Evolutionary conservation across 1,140 invertebrate genomes (phyloP), one percentile per base, ranked within the genome.

Genomic region (Achatina immaculata): DNA sequence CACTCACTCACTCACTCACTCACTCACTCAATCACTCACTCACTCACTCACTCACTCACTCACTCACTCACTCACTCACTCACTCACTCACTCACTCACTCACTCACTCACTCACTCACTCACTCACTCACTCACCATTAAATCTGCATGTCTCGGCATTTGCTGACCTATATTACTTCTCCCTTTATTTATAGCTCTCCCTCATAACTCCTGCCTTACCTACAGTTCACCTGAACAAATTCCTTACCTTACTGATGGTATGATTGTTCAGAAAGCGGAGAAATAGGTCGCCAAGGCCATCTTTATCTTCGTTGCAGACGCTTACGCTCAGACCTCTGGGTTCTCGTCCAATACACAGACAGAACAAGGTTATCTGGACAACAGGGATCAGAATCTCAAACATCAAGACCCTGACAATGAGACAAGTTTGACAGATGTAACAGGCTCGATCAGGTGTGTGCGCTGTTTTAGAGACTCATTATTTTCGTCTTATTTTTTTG

Each of bases 341-440:
- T 88, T 97, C 96, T 40, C 95, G 93, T 21, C 97, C 97, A 84
- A 99, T 97, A 36, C 97, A 96, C 82, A 98, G 89, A 90, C 97
- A 99, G 93, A 99, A 99, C 4, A 98, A 93, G 68, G 98, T 95
- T n/a, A 97, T 96, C 93, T 99, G 96, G 91, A 96, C 95, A 1
- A 97, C 95, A 43, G 97, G 97, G 85, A 99, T 91, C 16, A 95
- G 94, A 87, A 98, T 96, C 87, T 98, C 96, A 91, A 98, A 98
- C 71, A 91, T 71, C 21, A 92, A 81, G 80, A 92, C 86, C 38
- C 90, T 90, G 83, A 38, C 83, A 86, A 55, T 75, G 36, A 68
- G 11, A 21, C 14, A n/a, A 68, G 21, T 68, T 16, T 68, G 31
- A 34, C 11, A 34, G 11, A n/a, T n/a, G 51, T 55, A 55, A 16